These are phyloP conservation scores for Malurus leucopterus DNA, from an alignment of 2,797 vertebrate species.

Conservation along the genomic window DNA sequence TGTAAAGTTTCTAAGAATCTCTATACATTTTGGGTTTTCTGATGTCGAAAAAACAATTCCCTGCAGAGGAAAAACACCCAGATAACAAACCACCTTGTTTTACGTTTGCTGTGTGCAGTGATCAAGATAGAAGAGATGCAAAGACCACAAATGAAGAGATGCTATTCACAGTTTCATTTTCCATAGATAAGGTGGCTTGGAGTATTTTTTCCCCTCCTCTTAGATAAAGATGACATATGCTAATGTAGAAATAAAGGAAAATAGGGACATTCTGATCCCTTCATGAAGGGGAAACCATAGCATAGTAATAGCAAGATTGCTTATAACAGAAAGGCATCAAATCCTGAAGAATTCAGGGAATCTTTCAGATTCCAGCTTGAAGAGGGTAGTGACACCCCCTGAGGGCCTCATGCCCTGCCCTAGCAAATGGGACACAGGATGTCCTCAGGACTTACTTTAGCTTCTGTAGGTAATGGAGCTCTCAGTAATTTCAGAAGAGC, in stretches of 20 bases:
- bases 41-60: slow-evolving; percentile 12
- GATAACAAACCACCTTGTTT: slow-evolving; percentile 17
- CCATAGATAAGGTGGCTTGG: slow-evolving; percentile 50
- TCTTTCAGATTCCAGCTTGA: neutral
- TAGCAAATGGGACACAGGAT: neutral
- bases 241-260: slow-evolving; percentile 40
- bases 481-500: neutral
- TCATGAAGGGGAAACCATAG: neutral
- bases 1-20: slow-evolving; percentile 40
- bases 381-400: neutral
- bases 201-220: slow-evolving; percentile 1
- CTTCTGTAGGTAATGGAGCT: neutral
- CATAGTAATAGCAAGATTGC: neutral
- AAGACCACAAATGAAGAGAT: slow-evolving; percentile 11
- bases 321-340: neutral
- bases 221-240: slow-evolving; percentile 6
- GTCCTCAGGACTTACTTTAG: neutral
- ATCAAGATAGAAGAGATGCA: slow-evolving; percentile 31
- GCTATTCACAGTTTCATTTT: slow-evolving; percentile 26
- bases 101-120: neutral
- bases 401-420: neutral
- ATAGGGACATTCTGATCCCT: neutral
- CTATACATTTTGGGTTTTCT: neutral
- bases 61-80: slow-evolving; percentile 19
- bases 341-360: neutral